Evolutionary conservation across 2,888 invertebrate species (phyloP), one percentile per base, ranked within the genome.

Genomic region (Leptopilina drosophilae): DNA sequence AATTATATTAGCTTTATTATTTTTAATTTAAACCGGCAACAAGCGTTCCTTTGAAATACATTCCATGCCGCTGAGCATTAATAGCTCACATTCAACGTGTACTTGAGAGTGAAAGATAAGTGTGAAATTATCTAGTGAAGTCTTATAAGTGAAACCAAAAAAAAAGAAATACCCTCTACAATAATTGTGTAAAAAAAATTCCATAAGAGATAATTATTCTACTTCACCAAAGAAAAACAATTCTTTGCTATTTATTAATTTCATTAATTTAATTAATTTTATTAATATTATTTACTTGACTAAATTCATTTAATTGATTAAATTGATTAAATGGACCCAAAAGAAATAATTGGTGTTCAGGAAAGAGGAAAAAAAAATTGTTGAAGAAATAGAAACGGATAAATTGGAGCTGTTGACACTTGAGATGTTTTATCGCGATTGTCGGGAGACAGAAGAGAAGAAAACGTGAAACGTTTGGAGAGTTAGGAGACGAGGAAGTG

Each of bases 1-100:
- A 73, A 73, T 73, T 33, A 40, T 56, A 73, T 59, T 73, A 73
- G 73, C 73, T 73, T 56, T 53, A 73, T 73, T 73, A 73, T 73
- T 73, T 56, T 73, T 73, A 56, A 73, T 73, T 73, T 73, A 49
- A 46, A 53, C 56, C 56, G 56, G 33, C 56, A 73, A 73, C 33
- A 73, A 73, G 73, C 56, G 40, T 73, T 59, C 56, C 69, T 73
- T 73, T 56, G 56, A 73, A 73, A 73, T 53, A 73, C 56, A 73
- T 73, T 73, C 56, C 56, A 40, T 56, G 73, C 73, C 53, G 56
- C 73, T 33, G 56, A 73, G 73, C 73, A 53, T 73, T 73, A 73
- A 73, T 73, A 73, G 26, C 53, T 53, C 53, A 49, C 26, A 56
- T 53, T 20, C 33, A 69, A 26, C 15, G 40, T 73, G 56, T 49